Conservation (phyloP, 1,140 invertebrate species). For the Anastrepha obliqua region DNA sequence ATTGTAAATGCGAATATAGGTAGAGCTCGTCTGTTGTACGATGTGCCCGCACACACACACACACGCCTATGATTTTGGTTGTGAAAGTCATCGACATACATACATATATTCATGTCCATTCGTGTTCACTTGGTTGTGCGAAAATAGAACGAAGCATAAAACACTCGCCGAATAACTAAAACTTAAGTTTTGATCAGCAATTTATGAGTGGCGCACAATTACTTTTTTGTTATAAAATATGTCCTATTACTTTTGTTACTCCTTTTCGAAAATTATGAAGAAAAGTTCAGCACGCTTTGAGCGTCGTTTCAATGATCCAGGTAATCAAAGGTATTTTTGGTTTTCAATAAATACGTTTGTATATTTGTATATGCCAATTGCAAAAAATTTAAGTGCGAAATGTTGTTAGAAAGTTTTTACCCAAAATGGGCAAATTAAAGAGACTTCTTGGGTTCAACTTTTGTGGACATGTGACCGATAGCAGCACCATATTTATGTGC, state of each 20-base stretch:
- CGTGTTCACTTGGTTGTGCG: background rate
- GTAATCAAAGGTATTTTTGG: background rate
- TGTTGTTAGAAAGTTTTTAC: no score
- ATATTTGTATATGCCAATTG: no score
- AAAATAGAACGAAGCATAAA: background rate
- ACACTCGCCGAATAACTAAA: slow-evolving; percentile 19
- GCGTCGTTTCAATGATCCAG: no score
- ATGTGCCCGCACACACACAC: no score
- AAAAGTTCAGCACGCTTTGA: no score
- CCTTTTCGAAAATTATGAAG: background rate
- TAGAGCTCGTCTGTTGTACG: no score
- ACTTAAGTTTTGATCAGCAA: slow-evolving; percentile 33
- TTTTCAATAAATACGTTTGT: background rate
- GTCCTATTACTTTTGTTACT: background rate
- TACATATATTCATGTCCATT: background rate
- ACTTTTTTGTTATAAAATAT: background rate
- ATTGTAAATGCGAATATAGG: background rate
- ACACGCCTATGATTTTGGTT: no score
- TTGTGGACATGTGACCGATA: no score
- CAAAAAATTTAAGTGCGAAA: no score
- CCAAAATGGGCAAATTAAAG: no score
- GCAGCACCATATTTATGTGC: no score
- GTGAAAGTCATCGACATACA: background rate
- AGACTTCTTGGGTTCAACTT: no score
- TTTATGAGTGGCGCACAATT: slow-evolving; percentile 29